phyloP scores from a whole-genome alignment of 2,888 invertebrate genomes.

The Drosophila monieri region DNA sequence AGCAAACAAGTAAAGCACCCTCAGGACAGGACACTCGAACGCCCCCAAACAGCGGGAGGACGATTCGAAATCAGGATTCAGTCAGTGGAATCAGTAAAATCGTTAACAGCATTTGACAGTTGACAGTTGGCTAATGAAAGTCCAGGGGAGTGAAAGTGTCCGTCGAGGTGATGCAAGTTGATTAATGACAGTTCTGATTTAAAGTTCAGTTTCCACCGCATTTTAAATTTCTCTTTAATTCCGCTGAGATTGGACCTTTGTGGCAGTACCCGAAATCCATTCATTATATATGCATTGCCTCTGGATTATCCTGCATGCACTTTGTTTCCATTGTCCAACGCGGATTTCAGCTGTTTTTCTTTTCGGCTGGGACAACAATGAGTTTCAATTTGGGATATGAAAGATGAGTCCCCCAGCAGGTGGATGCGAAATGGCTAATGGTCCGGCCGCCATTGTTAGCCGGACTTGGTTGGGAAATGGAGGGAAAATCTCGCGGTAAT shows the following conservation, averaged over 20 bases:
- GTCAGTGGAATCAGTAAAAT: constrained; percentile 10
- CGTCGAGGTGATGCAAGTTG: constrained; percentile 35
- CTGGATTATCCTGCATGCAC: constrained; percentile 57
- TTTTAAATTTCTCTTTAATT: constrained; percentile 48
- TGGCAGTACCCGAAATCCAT: constrained; percentile 16
- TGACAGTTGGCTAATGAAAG: constrained; percentile 69
- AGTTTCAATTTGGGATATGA: constrained; percentile 33
- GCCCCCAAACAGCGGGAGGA: constrained; percentile 25
- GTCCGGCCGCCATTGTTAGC: constrained; percentile 53
- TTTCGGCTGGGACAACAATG: constrained; percentile 55
- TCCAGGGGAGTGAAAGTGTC: constrained; percentile 57
- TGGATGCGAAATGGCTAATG: constrained; percentile 49
- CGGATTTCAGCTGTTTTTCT: constrained; percentile 16
- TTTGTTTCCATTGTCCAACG: constrained; percentile 33
- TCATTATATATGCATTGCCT: constrained; percentile 33
- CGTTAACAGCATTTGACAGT: constrained; percentile 48
- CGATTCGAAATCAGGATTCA: constrained; percentile 4
- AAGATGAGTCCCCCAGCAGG: constrained; percentile 27
- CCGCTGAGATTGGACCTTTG: constrained; percentile 21
- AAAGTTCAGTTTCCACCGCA: constrained; percentile 24
- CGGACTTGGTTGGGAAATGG: constrained; percentile 11
- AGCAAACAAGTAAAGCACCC: constrained; percentile 64
- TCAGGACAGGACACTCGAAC: constrained; percentile 29
- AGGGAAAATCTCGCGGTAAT: background rate
- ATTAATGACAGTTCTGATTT: constrained; percentile 54